Conservation (phyloP, 53 echinoderm and acorn worm genomes). For the Luidia sarsii region DNA sequence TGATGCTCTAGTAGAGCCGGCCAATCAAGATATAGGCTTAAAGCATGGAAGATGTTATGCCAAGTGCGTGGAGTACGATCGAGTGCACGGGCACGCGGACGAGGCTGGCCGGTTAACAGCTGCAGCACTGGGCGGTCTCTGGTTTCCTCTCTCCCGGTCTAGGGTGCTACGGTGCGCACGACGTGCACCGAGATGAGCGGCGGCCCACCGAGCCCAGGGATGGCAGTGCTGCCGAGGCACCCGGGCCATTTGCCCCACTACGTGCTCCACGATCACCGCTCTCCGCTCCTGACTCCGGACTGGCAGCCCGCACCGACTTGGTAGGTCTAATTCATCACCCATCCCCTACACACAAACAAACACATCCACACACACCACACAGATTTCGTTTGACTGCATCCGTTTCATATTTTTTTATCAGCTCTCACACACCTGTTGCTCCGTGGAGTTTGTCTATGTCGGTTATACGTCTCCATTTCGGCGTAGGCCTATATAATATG, state of each 20-base stretch:
- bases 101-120: no score
- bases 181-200: slow-evolving; percentile 40
- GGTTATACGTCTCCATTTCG: no score
- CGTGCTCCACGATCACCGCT: slow-evolving; percentile 41
- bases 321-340: no score
- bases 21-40: slow-evolving; percentile 27
- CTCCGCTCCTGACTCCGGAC: slow-evolving; percentile 10
- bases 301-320: slow-evolving; percentile 33
- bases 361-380: no score
- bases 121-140: no score
- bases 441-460: no score
- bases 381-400: no score
- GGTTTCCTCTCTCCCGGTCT: not conserved
- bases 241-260: slow-evolving; percentile 42
- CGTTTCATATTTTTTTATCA: no score
- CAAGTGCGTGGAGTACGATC: not conserved
- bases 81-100: not conserved
- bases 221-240: slow-evolving; percentile 1
- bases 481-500: no score
- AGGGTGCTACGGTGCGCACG: not conserved
- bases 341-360: not conserved
- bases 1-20: slow-evolving; percentile 19
- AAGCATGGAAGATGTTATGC: slow-evolving; percentile 8
- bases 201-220: slow-evolving; percentile 25
- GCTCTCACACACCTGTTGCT: slow-evolving; percentile 23